Percentiles rank a stretch among this genome's conserved stretches.
Evolutionary conservation across 2,113 vertebrate genomes (phyloP).

Genomic region (Numenius arquata): DNA sequence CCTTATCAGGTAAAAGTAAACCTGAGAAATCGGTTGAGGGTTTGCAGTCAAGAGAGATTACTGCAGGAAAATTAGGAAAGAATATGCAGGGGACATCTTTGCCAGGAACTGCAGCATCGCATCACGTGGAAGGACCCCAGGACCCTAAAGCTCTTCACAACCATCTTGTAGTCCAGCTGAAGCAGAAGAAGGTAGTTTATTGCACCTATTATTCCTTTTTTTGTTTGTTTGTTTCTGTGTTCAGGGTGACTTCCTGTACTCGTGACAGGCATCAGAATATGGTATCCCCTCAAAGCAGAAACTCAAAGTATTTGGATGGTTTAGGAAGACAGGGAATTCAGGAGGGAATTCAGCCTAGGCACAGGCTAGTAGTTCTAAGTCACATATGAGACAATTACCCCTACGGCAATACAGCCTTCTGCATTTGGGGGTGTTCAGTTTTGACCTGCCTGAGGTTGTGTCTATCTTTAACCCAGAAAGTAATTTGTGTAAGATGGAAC

Average conservation of each 20-base stretch:
- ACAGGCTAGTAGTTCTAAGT: not conserved
- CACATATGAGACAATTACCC: not conserved
- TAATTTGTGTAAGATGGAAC: not conserved
- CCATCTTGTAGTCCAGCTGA: conserved; percentile 79
- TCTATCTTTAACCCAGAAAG: not conserved
- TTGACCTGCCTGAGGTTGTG: not conserved
- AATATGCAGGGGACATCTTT: conserved; percentile 66
- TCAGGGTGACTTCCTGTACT: not conserved
- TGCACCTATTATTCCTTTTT: not conserved
- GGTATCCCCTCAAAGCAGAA: not conserved
- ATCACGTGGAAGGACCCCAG: not conserved
- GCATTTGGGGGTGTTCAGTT: not conserved
- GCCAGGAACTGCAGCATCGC: conserved; percentile 54
- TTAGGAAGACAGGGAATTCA: not conserved
- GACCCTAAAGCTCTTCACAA: conserved; percentile 58
- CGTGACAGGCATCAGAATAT: not conserved
- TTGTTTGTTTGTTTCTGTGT: not conserved
- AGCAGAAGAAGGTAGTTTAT: conserved; percentile 85
- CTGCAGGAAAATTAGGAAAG: not conserved
- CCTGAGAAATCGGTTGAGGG: conserved; percentile 49
- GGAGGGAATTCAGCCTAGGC: not conserved
- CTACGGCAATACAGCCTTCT: not conserved
- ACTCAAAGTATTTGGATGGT: not conserved
- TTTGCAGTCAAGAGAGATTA: conserved; percentile 2
- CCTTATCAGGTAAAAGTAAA: not conserved